Conservation (phyloP, 2,797 vertebrate species). For the Natrix natrix region DNA sequence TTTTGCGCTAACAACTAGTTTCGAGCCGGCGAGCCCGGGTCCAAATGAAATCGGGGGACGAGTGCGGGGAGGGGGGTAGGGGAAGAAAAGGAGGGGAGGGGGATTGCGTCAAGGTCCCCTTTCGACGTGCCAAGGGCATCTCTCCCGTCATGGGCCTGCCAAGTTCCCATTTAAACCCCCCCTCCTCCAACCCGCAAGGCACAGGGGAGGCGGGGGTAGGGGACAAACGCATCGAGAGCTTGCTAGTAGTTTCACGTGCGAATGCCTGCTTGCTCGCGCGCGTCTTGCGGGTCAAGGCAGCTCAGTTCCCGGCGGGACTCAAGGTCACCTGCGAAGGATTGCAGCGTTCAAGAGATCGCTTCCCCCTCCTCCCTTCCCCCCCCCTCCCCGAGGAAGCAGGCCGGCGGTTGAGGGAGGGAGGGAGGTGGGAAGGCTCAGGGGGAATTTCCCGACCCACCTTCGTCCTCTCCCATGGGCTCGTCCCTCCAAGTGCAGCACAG, state of each 20-base stretch:
- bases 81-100: background rate
- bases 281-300: background rate
- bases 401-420: background rate
- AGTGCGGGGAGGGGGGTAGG: no score
- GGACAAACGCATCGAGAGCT: background rate
- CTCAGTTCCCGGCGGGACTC: background rate
- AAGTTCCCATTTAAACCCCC: background rate
- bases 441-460: conserved; percentile 76
- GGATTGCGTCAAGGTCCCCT: background rate
- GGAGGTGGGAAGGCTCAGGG: background rate
- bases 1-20: background rate
- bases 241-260: background rate
- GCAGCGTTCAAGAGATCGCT: no score
- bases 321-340: background rate
- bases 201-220: background rate
- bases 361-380: background rate
- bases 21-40: background rate
- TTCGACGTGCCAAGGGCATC: background rate
- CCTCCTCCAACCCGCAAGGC: background rate
- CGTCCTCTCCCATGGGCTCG: conserved; percentile 97
- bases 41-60: background rate
- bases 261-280: background rate
- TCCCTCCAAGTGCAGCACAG: conserved; percentile 97
- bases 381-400: background rate
- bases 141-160: background rate